Evolutionary conservation across 2,797 vertebrate genomes (phyloP).

Genomic region (Threskiornis aethiopicus): DNA sequence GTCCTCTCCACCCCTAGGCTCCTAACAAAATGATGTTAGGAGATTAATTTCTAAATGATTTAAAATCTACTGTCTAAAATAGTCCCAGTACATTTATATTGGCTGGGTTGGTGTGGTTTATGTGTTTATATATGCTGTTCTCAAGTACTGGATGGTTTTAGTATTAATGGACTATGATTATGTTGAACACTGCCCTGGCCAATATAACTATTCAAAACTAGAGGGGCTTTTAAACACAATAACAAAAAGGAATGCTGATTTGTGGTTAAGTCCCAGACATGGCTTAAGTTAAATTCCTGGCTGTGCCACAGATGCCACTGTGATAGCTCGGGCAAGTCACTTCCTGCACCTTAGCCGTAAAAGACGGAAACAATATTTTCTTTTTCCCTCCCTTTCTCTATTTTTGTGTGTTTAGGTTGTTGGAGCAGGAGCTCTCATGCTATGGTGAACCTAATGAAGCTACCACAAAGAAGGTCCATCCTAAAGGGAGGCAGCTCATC

Average conservation of each 20-base stretch:
- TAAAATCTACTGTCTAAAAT: slow-evolving; percentile 22
- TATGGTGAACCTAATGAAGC: not conserved
- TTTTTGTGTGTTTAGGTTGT: not conserved
- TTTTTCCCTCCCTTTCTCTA: not conserved
- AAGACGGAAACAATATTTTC: not conserved
- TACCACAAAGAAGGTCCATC: not conserved
- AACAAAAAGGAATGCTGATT: slow-evolving; percentile 17
- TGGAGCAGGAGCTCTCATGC: not conserved
- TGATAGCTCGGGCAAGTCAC: not conserved
- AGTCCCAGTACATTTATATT: slow-evolving; percentile 38
- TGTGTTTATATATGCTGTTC: slow-evolving; percentile 47
- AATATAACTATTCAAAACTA: slow-evolving; percentile 23
- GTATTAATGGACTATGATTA: slow-evolving; percentile 13
- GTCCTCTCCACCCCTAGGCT: not conserved
- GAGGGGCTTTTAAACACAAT: not conserved
- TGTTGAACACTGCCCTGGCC: not conserved
- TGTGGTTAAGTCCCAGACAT: not conserved
- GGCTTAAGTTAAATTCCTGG: not conserved
- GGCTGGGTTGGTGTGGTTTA: slow-evolving; percentile 14
- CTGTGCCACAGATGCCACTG: not conserved
- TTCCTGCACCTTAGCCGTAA: not conserved
- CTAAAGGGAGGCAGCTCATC: not conserved
- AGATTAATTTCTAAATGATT: slow-evolving; percentile 22
- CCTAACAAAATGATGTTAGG: not conserved
- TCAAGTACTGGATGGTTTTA: slow-evolving; percentile 33